Percentiles rank a stretch among this genome's conserved stretches.
Conservation (phyloP, 2,113 vertebrate genomes). For the Cyprinodon brontotheroides region DNA sequence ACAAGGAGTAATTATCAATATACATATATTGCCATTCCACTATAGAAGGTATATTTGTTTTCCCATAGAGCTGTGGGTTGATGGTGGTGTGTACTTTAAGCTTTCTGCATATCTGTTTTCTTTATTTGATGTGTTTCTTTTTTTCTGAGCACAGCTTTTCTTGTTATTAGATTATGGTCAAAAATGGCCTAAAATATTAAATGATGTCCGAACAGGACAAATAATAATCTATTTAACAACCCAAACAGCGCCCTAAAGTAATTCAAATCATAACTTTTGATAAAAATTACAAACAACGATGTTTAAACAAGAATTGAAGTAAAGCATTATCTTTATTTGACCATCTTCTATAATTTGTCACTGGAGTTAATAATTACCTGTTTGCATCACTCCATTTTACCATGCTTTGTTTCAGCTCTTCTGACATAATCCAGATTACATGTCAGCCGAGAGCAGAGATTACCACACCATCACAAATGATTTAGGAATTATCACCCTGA, state of each 20-base stretch:
- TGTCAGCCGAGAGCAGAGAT: constrained; percentile 56
- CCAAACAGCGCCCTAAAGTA: neutral
- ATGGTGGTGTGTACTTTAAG: neutral
- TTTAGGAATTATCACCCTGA: constrained; percentile 58
- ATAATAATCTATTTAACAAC: neutral
- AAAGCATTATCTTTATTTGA: neutral
- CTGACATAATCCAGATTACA: constrained; percentile 73
- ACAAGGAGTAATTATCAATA: neutral
- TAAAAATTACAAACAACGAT: neutral
- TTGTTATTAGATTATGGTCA: constrained; percentile 3
- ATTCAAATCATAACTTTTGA: neutral
- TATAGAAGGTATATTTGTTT: neutral
- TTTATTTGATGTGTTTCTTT: neutral
- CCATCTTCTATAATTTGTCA: constrained; percentile 8
- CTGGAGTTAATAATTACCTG: constrained; percentile 46
- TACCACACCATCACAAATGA: constrained; percentile 55
- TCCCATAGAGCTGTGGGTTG: neutral
- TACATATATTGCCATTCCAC: neutral
- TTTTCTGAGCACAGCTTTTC: neutral
- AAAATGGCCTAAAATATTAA: constrained; percentile 4
- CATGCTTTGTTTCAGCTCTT: constrained; percentile 34
- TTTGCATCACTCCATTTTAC: constrained; percentile 28
- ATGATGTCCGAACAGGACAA: neutral
- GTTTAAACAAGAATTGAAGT: neutral
- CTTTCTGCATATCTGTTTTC: constrained; percentile 3